Evolutionary conservation across 2,797 vertebrate species (phyloP).

Genomic region (Acanthis flammea): DNA sequence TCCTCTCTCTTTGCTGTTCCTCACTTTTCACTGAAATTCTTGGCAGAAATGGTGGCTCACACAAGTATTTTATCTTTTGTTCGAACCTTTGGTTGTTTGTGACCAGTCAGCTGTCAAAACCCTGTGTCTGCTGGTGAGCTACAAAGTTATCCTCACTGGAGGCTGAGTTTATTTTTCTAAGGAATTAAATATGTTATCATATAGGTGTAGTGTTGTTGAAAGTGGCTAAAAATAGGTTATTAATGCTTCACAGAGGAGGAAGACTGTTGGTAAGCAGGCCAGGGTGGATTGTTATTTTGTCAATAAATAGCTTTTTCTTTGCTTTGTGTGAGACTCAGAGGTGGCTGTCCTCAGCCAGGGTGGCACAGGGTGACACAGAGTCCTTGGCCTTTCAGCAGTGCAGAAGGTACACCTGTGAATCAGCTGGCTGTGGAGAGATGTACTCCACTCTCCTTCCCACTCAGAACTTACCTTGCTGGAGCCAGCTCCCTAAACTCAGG

Average conservation of each 20-base stretch:
- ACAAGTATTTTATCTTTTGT: not conserved
- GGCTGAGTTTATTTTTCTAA: not conserved
- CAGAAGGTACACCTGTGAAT: not conserved
- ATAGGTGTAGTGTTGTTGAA: not conserved
- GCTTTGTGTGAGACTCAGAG: not conserved
- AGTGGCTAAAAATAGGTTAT: not conserved
- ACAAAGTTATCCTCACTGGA: not conserved
- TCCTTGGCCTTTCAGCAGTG: not conserved
- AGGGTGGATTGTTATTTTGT: not conserved
- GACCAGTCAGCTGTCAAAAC: not conserved
- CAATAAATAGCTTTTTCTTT: not conserved
- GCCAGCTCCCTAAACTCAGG: not conserved
- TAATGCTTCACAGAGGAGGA: not conserved
- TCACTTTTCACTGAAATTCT: not conserved
- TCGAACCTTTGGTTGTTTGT: conserved; percentile 1
- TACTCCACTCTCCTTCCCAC: not conserved
- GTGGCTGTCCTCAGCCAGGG: not conserved
- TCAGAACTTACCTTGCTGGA: not conserved
- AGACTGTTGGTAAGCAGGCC: not conserved
- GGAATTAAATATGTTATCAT: not conserved
- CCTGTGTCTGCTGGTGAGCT: not conserved
- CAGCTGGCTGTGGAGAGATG: not conserved
- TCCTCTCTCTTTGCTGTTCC: not conserved
- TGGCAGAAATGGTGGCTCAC: not conserved
- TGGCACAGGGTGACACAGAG: accelerated